These are phyloP conservation scores for Pollenia angustigena DNA, from an alignment of 2,888 invertebrate species.

Conservation along the genomic window DNA sequence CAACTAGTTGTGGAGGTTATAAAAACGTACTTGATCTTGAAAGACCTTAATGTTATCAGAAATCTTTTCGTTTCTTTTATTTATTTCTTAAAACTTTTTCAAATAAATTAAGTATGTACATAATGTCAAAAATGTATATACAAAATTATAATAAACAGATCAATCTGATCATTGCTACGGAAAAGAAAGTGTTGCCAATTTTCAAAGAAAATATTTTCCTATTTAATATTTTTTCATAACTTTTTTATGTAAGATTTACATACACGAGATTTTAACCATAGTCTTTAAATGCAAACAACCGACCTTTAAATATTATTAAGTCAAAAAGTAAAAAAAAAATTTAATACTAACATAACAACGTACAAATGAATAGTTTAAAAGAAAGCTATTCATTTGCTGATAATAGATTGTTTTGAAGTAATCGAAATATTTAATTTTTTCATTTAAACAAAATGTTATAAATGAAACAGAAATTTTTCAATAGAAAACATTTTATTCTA, in stretches of 20 bases:
- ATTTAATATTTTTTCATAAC: too few species aligned
- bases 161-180: conserved; percentile 1
- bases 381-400: conserved; percentile 55
- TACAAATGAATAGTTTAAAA: conserved; percentile 30
- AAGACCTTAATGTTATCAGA: conserved; percentile 77
- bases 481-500: conserved; percentile 68
- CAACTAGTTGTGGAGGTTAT: too few species aligned
- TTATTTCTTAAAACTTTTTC: conserved; percentile 55
- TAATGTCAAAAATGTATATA: background rate
- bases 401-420: conserved; percentile 43
- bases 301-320: background rate
- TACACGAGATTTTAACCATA: too few species aligned
- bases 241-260: too few species aligned
- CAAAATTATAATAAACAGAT: background rate
- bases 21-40: conserved; percentile 77
- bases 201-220: background rate
- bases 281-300: too few species aligned
- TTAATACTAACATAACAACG: conserved; percentile 7
- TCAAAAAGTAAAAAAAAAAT: background rate
- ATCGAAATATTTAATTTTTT: conserved; percentile 18
- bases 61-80: conserved; percentile 59
- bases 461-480: conserved; percentile 75
- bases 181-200: conserved; percentile 26
- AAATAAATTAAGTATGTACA: background rate
- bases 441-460: conserved; percentile 75